phyloP scores from a whole-genome alignment of 2,797 vertebrate genomes.

The Artibeus lituratus region DNA sequence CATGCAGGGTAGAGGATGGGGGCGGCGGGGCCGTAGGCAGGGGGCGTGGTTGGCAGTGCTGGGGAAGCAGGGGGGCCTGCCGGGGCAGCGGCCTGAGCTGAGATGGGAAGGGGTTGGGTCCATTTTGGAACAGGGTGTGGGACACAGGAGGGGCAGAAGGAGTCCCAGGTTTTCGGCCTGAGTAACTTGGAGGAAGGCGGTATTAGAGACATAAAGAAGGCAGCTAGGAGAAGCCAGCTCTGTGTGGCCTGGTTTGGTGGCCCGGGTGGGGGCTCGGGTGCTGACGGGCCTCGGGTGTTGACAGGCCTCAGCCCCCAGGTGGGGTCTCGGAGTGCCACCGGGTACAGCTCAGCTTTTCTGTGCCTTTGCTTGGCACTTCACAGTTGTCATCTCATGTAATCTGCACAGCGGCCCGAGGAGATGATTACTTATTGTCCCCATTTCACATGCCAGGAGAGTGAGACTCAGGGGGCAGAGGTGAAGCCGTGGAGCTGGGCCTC shows the following conservation, averaged over 20 bases:
- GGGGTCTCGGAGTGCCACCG: background rate
- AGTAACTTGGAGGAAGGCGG: background rate
- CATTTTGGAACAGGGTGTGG: background rate
- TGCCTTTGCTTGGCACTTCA: background rate
- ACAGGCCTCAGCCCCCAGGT: too few species aligned
- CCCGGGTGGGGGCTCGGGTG: background rate
- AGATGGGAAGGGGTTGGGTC: background rate
- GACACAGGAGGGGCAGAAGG: background rate
- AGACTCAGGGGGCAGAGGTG: background rate
- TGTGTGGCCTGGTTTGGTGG: background rate
- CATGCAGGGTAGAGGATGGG: accelerated
- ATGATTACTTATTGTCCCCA: background rate
- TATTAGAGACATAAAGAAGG: background rate
- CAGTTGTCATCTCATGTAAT: background rate
- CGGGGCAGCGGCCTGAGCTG: background rate
- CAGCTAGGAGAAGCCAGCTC: background rate
- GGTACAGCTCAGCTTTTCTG: background rate
- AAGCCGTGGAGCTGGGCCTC: background rate
- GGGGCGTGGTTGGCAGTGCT: background rate
- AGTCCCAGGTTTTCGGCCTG: background rate
- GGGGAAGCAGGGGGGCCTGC: background rate
- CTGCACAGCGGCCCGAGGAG: background rate
- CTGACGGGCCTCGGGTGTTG: background rate
- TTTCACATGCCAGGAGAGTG: background rate
- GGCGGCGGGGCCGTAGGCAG: background rate